These are phyloP conservation scores for Philereme vetulata DNA, from an alignment of 2,888 invertebrate species.

Conservation along the genomic window DNA sequence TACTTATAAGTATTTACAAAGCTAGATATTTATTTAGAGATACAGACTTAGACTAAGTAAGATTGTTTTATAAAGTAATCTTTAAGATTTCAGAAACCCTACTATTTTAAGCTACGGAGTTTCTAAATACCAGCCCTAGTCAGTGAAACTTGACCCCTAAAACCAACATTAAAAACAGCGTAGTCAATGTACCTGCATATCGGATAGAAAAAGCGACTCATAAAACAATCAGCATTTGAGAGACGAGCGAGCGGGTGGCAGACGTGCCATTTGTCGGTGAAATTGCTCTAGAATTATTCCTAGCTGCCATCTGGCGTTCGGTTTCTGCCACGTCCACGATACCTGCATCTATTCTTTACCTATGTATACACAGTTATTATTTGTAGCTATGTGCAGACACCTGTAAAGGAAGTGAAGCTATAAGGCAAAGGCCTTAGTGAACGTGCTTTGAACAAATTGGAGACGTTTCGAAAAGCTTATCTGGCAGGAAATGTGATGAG, in stretches of 20 bases:
- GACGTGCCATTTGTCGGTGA: conserved; percentile 62
- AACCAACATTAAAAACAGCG: background rate
- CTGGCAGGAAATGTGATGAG: too few species aligned
- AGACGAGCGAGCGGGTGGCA: conserved; percentile 42
- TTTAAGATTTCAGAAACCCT: too few species aligned
- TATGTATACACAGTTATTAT: background rate
- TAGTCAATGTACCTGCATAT: background rate
- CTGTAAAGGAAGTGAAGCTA: too few species aligned
- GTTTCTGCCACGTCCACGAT: conserved; percentile 38
- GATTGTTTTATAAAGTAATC: too few species aligned
- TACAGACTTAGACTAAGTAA: too few species aligned
- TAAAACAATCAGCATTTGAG: conserved; percentile 39
- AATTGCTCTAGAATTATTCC: conserved; percentile 64
- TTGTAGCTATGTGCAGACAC: background rate
- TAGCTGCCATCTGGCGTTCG: conserved; percentile 48
- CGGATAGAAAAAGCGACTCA: conserved; percentile 26
- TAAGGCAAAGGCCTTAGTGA: too few species aligned
- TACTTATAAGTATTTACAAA: too few species aligned
- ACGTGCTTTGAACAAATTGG: too few species aligned
- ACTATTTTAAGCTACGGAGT: too few species aligned
- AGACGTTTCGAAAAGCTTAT: too few species aligned
- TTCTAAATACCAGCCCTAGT: too few species aligned
- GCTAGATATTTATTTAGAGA: too few species aligned
- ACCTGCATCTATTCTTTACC: conserved; percentile 33
- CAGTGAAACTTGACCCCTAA: background rate